Base-by-base conservation (phyloP, 2,888 invertebrate genomes). In the Pyrrhosoma nymphula region DNA sequence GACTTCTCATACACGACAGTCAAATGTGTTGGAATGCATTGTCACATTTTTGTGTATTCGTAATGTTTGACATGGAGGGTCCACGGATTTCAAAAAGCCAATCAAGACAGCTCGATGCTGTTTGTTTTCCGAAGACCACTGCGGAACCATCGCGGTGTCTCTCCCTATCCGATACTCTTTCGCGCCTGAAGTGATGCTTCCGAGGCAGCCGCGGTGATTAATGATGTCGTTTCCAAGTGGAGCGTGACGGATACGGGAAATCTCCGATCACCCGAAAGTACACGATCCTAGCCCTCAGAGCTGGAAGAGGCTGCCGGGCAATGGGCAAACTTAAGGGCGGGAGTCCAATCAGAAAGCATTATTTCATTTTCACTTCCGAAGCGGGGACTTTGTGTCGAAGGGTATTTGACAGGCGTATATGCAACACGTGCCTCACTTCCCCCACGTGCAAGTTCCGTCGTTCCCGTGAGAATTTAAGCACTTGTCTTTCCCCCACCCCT, bases 191-290 rank as follows among this genome's bases (percentile, higher is more conserved):
- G 30, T 35, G 82, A 82, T 35, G 82, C 82, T 35, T 69, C 0
- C 14, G 69, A 69, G 35, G 35, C 12, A 30, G 82, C 30, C 82
- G 35, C 3, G 10, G 82, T 82, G 82, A 82, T 82, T 82, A 18
- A 82, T 82, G 82, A 35, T n/a, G 16, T 16, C 82, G n/a, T n/a
- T 69, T 3, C 82, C 82, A 35, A 69, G 69, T n/a, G 30, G 82
- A 18, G 82, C 82, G 82, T 82, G 82, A 82, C 35, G 82, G 35
- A 35, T 35, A 35, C 30, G 14, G 26, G 82, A 35, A 82, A 18
- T 82, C 35, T 82, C 30, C 82, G 82, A 82, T 82, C 82, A 82
- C 35, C 82, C 82, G 82, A 35, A n/a, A 69, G 69, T 69, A 69
- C 82, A 82, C 26, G 35, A 82, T 18, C 69, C 69, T 6, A 69